Evolutionary conservation across 2,113 vertebrate species (phyloP), one percentile per base, ranked within the genome.

Genomic region (Geococcyx californianus): DNA sequence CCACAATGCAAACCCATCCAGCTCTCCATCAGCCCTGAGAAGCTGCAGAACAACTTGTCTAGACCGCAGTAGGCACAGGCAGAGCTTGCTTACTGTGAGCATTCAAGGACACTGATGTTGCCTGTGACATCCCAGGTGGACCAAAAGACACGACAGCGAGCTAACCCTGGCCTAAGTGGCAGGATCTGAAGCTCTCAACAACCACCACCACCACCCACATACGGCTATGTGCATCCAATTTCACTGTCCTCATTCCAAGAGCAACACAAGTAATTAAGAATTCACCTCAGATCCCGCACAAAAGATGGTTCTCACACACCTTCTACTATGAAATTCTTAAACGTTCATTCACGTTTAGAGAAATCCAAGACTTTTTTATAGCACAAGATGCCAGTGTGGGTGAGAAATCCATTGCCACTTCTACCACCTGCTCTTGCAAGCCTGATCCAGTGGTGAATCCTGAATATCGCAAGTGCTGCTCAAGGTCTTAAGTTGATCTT

Each of bases 221-320:
- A 0, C 2, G 13, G 45, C 47, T n/a, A 45, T 19, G 62, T 13
- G 29, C 72, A 2, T 7, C 52, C 38, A 11, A 1, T 28, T n/a
- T 77, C 44, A 2, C 47, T 6, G 45, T 8, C 15, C 45, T 34
- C 33, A 0, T 21, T 10, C 25, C 77, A 77, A 67, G 28, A 45
- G 29, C 1, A 25, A 15, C 3, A 2, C 11, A 29, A 18, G 11
- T 6, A 51, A 1, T 44, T 15, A 33, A 45, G 10, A 20, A 3
- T 24, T 16, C 28, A 20, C 21, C 36, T 19, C 64, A 59, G 28
- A 40, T 11, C 44, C 58, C 17, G 20, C 40, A 59, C 23, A 19
- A 77, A 29, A 76, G 13, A 3, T 11, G 21, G 16, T 77, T 29
- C 19, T 7, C 54, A 8, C 15, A 1, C 7, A 28, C 9, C 73